These are phyloP conservation scores for Micromesistius poutassou DNA, from an alignment of 2,797 vertebrate species.

Conservation along the genomic window DNA sequence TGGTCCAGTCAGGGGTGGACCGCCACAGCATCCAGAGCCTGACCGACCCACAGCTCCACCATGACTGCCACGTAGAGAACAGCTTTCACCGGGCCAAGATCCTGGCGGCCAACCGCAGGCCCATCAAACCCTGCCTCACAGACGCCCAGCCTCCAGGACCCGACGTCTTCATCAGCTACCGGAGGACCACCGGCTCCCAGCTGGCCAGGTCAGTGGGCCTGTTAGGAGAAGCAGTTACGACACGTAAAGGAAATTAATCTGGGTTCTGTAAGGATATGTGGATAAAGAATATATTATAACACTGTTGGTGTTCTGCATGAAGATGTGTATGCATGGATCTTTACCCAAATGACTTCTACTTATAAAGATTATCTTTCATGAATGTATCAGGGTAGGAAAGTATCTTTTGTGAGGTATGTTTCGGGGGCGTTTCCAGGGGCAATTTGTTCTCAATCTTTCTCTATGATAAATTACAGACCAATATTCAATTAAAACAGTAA, in stretches of 20 bases:
- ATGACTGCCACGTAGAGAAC: constrained; percentile 81
- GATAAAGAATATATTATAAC: neutral
- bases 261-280: neutral
- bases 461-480: neutral
- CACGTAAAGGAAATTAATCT: neutral
- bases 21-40: constrained; percentile 78
- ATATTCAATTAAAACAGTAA: neutral
- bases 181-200: constrained; percentile 89
- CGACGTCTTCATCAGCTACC: constrained; percentile 97
- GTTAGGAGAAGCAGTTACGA: neutral
- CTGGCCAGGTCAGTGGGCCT: constrained; percentile 84
- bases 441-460: neutral
- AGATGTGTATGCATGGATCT: neutral
- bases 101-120: constrained; percentile 74
- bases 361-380: neutral
- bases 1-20: constrained; percentile 88
- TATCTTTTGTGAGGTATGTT: neutral
- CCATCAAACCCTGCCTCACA: constrained; percentile 69
- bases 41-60: constrained; percentile 88
- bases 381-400: neutral
- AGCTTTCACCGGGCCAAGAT: constrained; percentile 91
- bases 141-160: constrained; percentile 78
- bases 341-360: neutral
- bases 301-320: neutral
- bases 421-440: neutral